A percentile compares a stretch with the other conserved stretches of the same genome.
Conservation (phyloP, 2,113 vertebrate genomes). For the Seriola dumerili region DNA sequence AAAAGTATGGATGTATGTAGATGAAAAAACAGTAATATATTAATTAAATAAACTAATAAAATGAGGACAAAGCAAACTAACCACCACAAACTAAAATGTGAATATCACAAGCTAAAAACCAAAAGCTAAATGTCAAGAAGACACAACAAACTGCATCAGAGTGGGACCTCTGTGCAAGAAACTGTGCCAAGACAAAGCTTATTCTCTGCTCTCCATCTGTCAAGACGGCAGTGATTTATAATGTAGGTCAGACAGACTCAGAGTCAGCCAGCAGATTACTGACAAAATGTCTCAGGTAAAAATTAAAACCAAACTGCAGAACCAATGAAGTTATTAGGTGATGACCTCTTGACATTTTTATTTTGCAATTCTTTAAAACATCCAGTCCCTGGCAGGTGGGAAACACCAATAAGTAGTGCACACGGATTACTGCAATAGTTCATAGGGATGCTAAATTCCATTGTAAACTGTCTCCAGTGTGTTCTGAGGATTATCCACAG, state of each 20-base stretch:
- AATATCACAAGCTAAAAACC: not conserved
- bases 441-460: not conserved
- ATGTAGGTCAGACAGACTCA: constrained; percentile 62
- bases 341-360: constrained; percentile 4
- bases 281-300: constrained; percentile 31
- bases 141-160: constrained; percentile 1
- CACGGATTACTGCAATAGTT: not conserved
- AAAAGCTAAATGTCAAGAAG: not conserved
- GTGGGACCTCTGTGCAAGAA: constrained; percentile 23
- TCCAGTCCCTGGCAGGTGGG: not conserved
- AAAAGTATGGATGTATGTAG: not conserved
- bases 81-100: not conserved
- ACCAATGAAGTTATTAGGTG: not conserved
- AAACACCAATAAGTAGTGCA: not conserved
- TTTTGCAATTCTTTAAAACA: not conserved
- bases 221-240: constrained; percentile 37
- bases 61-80: not conserved
- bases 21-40: not conserved
- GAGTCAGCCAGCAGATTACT: constrained; percentile 50
- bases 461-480: not conserved
- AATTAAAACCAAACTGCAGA: not conserved
- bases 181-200: constrained; percentile 63
- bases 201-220: constrained; percentile 63
- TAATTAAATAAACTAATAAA: not conserved
- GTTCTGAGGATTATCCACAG: no score